phyloP scores from a whole-genome alignment of 2,797 vertebrate species.

The Thaleichthys pacificus region DNA sequence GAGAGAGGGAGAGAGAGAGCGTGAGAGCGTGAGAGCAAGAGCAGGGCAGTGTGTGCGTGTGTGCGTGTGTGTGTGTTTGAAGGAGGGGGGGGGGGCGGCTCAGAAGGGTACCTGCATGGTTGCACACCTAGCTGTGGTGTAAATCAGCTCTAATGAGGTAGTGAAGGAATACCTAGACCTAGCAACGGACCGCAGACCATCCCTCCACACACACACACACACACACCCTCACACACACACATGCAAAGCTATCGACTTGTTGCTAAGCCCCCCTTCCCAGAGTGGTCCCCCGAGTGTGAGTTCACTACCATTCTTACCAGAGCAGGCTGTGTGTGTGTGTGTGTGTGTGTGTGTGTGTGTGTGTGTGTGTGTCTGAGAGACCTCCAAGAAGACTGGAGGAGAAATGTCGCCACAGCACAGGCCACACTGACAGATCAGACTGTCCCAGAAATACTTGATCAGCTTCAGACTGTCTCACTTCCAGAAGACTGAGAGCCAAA shows the following conservation, averaged over 20 bases:
- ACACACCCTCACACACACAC: conserved; percentile 10
- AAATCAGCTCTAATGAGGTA: conserved; percentile 80
- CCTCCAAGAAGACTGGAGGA: not conserved
- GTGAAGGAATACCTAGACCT: conserved; percentile 68
- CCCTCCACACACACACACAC: conserved; percentile 25
- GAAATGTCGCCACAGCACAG: conserved; percentile 4
- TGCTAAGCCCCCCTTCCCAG: conserved; percentile 63
- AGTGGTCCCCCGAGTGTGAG: conserved; percentile 44
- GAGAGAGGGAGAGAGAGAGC: conserved; percentile 34
- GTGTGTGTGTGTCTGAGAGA: conserved; percentile 25
- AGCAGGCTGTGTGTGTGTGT: conserved; percentile 12
- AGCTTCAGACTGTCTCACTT: conserved; percentile 3
- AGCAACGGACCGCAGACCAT: conserved; percentile 48
- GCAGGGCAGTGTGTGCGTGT: conserved; percentile 38
- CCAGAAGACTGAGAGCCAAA: conserved; percentile 21
- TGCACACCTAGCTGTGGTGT: conserved; percentile 70
- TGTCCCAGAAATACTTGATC: conserved; percentile 37
- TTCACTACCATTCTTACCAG: conserved; percentile 56
- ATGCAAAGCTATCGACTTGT: conserved; percentile 64
- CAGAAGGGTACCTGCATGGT: conserved; percentile 50
- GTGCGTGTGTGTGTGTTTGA: conserved; percentile 32
- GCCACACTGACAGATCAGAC: conserved; percentile 25
- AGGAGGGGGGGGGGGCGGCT: too few relatives aligned
- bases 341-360: too few relatives aligned
- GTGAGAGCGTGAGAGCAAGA: conserved; percentile 13